A percentile compares a stretch with the other conserved stretches of the same genome.
These are phyloP conservation scores for Squalus acanthias DNA, from an alignment of 2,797 vertebrate genomes.

Conservation along the genomic window DNA sequence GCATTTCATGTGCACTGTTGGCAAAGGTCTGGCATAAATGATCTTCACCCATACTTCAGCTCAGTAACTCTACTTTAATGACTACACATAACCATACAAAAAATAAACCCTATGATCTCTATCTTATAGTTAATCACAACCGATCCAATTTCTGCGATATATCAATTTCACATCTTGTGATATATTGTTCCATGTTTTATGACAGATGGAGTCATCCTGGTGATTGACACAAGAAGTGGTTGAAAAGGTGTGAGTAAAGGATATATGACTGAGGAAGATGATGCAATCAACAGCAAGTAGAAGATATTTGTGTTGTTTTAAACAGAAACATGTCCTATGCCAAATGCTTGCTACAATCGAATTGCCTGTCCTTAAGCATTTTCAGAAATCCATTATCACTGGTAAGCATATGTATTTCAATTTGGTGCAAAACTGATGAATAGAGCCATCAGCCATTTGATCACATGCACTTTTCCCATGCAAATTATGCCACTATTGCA, in stretches of 20 bases:
- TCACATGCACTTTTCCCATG: no score
- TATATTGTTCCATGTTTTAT: background rate
- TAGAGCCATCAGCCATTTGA: background rate
- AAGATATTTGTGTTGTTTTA: background rate
- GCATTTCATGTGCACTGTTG: no score
- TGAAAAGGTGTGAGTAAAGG: background rate
- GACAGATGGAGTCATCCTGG: background rate
- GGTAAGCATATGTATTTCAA: background rate
- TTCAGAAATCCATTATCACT: background rate
- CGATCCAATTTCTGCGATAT: background rate
- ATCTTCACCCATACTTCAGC: no score
- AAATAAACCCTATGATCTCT: no score
- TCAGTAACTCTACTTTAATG: no score
- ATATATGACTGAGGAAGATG: background rate
- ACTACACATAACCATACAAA: no score
- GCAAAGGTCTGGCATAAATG: no score
- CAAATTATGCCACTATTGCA: background rate
- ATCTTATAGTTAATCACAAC: no score
- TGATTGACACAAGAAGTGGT: background rate
- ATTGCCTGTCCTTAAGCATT: no score
- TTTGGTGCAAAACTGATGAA: background rate
- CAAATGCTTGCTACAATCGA: background rate
- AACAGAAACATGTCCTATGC: background rate
- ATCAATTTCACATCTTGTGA: background rate
- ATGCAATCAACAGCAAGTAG: background rate